phyloP scores from a whole-genome alignment of 2,797 vertebrate genomes.

The Arrhamphus sclerolepis region DNA sequence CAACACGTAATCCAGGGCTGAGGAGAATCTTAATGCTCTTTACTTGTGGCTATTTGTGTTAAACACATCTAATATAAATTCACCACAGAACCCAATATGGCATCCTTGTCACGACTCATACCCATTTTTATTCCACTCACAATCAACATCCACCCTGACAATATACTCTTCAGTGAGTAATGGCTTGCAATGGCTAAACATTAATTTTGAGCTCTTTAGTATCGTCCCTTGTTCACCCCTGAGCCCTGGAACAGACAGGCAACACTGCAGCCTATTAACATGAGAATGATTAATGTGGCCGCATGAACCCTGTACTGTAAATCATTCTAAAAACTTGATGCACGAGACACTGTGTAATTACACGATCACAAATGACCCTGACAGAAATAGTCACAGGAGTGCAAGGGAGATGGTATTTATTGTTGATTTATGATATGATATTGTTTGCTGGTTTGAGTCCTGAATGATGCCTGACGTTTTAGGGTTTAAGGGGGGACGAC shows the following conservation, averaged over 20 bases:
- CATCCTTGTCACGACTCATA: not conserved
- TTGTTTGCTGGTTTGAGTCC: constrained; percentile 15
- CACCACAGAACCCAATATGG: no score
- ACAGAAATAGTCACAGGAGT: constrained; percentile 57
- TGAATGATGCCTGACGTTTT: constrained; percentile 16
- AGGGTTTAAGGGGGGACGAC: not conserved
- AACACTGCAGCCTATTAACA: constrained; percentile 63
- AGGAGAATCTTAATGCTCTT: not conserved
- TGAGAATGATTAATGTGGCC: constrained; percentile 67
- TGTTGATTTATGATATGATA: constrained; percentile 60
- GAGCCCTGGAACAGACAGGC: constrained; percentile 48
- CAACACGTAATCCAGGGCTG: no score
- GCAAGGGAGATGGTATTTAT: constrained; percentile 46
- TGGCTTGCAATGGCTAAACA: constrained; percentile 41
- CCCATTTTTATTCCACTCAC: constrained; percentile 45
- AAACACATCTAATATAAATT: not conserved
- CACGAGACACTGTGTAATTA: constrained; percentile 55
- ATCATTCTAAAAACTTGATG: constrained; percentile 70
- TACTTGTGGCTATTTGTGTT: constrained; percentile 12
- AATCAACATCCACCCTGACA: constrained; percentile 43
- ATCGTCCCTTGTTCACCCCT: constrained; percentile 53
- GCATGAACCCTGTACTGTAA: constrained; percentile 64
- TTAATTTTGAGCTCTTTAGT: constrained; percentile 53
- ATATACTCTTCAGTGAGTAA: constrained; percentile 54
- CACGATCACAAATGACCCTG: constrained; percentile 66